These are phyloP conservation scores for Epizoanthus illoricatus DNA, from an alignment of 92 coral and sea anemone genomes.

Conservation along the genomic window DNA sequence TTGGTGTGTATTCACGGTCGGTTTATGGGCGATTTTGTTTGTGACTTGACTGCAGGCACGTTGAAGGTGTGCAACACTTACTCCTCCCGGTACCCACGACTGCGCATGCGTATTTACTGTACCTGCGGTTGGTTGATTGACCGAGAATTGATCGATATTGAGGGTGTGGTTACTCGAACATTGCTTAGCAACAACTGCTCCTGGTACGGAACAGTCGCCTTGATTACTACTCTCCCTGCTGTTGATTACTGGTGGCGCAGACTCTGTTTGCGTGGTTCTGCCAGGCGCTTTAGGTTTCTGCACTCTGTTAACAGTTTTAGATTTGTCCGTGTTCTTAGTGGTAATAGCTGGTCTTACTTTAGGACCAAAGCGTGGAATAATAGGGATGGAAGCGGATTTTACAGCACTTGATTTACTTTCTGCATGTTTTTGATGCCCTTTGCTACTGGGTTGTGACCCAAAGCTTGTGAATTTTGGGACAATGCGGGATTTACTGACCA, in stretches of 20 bases:
- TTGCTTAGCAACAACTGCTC: background rate
- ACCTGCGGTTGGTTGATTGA: background rate
- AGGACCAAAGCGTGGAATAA: background rate
- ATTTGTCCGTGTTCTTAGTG: conserved; percentile 3
- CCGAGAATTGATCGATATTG: background rate
- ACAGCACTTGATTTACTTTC: background rate
- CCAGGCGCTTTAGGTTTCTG: background rate
- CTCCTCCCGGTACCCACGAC: background rate
- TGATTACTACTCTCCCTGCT: background rate
- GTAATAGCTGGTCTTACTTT: background rate
- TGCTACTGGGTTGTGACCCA: background rate
- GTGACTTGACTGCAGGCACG: background rate
- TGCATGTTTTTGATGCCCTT: background rate
- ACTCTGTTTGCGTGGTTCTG: background rate
- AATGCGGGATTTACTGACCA: conserved; percentile 1
- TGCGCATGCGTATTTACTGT: background rate
- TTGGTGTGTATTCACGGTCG: too few relatives aligned
- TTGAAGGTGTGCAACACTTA: background rate
- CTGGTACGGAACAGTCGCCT: background rate
- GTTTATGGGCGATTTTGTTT: background rate
- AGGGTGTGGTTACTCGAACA: background rate
- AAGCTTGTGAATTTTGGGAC: conserved; percentile 34
- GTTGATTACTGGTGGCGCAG: background rate
- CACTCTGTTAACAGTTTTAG: background rate
- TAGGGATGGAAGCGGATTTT: background rate